Base-by-base conservation (phyloP, 2,888 invertebrate species). In the Lucinisca nassula region DNA sequence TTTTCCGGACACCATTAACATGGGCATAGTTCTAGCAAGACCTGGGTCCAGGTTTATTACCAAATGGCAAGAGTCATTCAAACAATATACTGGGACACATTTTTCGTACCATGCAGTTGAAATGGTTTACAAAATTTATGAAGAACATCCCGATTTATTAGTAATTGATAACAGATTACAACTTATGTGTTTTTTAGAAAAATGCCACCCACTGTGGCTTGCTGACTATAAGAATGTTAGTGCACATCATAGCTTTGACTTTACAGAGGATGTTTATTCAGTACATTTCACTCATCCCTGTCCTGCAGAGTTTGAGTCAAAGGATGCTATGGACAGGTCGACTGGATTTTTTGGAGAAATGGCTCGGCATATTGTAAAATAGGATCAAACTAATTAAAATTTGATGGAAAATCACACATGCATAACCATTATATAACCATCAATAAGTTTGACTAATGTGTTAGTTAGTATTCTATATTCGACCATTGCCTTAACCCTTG, bases 141-240 rank as follows among this genome's bases (percentile, higher is more conserved):
- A 95, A 76, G 80, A 88, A 37, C 88, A 94, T 79, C 95, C 95
- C 0, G 88, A 93, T 27, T 84, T 91, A n/a, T 90, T 94, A 58
- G 78, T 87, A 24, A 92, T 95, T 40, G 94, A 94, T 49, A 81
- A 87, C 10, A 91, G 89, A 35, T 84, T 95, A 40, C 94, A 95
- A 85, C 93, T 95, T 17, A 94, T 95, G 86, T 95, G 95, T 85
- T 94, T 92, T 79, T 85, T 92, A 38, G 86, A 91, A 24, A 86
- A 87, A 24, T 95, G 95, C 72, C 94, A 95, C 61, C 95, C 95
- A 4, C 91, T 91, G 24, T 95, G 89, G 74, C 86, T 91, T 8
- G 85, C 88, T 14, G 92, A 93, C 78, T 93, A 93, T 84, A 90
- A 86, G 40, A 87, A 93, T 73, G 93, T 93, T 79, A 81, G 92